Conservation (phyloP, 2,888 invertebrate genomes). For the Cerceris ruficornis region DNA sequence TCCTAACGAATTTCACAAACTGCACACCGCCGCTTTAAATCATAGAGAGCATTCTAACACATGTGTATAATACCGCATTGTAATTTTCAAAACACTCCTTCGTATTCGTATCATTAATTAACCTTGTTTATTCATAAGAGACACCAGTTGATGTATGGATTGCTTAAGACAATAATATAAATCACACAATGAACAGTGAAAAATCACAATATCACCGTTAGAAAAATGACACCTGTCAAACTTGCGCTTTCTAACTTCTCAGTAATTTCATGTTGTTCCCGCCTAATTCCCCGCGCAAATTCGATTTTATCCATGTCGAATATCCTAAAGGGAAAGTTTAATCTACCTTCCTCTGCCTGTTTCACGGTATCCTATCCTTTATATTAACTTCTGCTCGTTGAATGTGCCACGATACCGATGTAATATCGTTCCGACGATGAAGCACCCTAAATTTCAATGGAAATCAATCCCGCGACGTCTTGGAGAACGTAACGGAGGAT, state of each 20-base stretch:
- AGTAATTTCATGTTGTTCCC: neutral
- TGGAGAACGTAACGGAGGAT: neutral
- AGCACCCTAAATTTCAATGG: neutral
- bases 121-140: no score
- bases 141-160: no score
- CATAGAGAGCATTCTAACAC: no score
- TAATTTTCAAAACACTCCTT: no score
- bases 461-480: neutral
- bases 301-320: neutral
- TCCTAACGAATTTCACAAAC: no score
- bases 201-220: neutral
- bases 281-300: neutral
- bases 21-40: no score
- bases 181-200: no score
- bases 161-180: no score
- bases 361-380: slow-evolving; percentile 2
- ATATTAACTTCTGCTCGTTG: neutral
- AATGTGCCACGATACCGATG: neutral
- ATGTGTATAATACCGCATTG: no score
- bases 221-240: neutral
- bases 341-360: slow-evolving; percentile 7
- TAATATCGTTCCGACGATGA: slow-evolving; percentile 1
- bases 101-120: no score
- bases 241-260: neutral
- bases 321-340: slow-evolving; percentile 23